Base-by-base conservation (phyloP, 2,888 invertebrate genomes). In the Leucoptera coffeella region DNA sequence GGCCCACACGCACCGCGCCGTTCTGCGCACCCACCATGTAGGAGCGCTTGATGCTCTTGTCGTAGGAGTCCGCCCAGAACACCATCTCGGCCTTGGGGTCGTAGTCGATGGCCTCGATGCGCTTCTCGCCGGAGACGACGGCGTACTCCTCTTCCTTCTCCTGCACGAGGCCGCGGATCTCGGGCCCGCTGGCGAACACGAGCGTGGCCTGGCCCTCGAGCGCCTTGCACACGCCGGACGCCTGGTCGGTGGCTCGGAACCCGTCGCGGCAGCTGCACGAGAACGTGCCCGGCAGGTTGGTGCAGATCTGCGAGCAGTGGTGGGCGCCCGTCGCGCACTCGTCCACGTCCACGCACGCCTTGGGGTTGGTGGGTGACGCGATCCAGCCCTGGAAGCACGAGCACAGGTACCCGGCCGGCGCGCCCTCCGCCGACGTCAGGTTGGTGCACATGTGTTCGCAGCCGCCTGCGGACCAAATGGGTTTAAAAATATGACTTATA, bases 51-150 rank as follows among this genome's bases (percentile, higher is more conserved):
- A 96, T 91, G 2, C 87, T 86, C 49, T 86, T 85, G 32, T 90
- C 86, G 43, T 87, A 85, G 35, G 87, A 86, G 51, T 97, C 96
- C 0, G 92, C 90, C 95, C 97, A 99, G 71, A 91, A 97, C 29
- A 97, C 71, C 48, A 92, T 87, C 47, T 91, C 86, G 12, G 74
- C 64, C 30, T 74, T 75, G 0, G 89, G 85, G 54, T 95, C 88
- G 42, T 88, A 90, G 54, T 96, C 97, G 26, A 99, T 65, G 1
- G 92, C 88, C 43, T 92, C 87, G 28, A 97, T 87, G 26, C 93
- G 78, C 51, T 88, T 88, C 48, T 95, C 94, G 8, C 86, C 79
- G 0, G 77, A 75, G 23, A 95, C 81, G 1, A 92, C 81, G 38
- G 85, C 85, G 32, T 80, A 60, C 45, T 85, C 83, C 35, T 86